Conservation (phyloP, 2,888 invertebrate species). For the Camptogramma bilineatum region DNA sequence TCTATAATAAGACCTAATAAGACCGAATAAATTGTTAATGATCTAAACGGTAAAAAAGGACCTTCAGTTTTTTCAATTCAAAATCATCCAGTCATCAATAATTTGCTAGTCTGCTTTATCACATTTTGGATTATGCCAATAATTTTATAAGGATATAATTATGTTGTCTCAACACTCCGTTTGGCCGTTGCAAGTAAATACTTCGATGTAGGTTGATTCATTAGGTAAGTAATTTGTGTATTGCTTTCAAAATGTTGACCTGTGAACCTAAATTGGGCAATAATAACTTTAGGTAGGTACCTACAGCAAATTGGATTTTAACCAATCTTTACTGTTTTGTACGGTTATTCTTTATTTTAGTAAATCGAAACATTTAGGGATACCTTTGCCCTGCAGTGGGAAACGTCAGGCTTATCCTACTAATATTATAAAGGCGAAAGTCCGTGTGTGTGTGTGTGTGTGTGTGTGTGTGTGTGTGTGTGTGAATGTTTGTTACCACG, state of each 20-base stretch:
- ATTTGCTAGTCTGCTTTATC: conserved; percentile 1
- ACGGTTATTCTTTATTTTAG: no score
- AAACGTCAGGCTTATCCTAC: no score
- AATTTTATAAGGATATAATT: conserved; percentile 17
- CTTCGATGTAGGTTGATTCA: conserved; percentile 11
- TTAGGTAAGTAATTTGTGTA: conserved; percentile 23
- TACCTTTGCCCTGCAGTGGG: no score
- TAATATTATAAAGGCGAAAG: no score
- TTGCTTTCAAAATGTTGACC: conserved; percentile 4
- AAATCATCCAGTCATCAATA: neutral
- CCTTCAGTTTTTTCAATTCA: neutral
- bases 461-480: no score
- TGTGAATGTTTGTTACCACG: no score
- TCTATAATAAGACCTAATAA: neutral
- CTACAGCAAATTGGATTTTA: no score
- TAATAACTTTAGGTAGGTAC: conserved; percentile 4
- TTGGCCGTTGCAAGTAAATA: conserved; percentile 11
- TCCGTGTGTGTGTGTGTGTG: no score
- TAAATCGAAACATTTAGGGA: no score
- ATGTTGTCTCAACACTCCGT: conserved; percentile 16
- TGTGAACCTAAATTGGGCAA: neutral
- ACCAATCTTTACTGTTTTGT: no score
- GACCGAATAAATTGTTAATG: neutral
- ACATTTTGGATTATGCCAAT: conserved; percentile 1
- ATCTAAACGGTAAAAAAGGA: neutral